These are phyloP conservation scores for Gymnoscelis rufifasciata DNA, from an alignment of 2,888 invertebrate genomes.

Conservation along the genomic window DNA sequence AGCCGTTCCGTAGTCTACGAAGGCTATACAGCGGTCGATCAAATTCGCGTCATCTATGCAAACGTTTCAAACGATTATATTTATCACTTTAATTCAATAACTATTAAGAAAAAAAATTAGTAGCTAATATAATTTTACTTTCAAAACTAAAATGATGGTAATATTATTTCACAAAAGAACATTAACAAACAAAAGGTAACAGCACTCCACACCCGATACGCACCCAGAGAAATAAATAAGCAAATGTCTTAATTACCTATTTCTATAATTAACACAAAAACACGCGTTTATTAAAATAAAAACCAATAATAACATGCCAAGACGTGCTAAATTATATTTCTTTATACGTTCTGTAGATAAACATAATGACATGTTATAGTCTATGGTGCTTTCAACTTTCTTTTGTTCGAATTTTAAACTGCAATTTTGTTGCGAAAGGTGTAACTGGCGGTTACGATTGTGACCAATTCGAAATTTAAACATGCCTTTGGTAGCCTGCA, in stretches of 20 bases:
- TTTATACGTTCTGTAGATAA: constrained; percentile 44
- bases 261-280: constrained; percentile 43
- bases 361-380: constrained; percentile 41
- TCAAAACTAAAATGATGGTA: too few relatives aligned
- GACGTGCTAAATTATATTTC: constrained; percentile 59
- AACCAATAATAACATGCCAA: constrained; percentile 51
- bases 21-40: too few relatives aligned
- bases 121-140: too few relatives aligned
- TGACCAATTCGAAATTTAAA: constrained; percentile 18
- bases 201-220: constrained; percentile 25
- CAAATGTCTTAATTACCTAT: constrained; percentile 37
- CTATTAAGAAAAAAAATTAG: too few relatives aligned
- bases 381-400: constrained; percentile 39
- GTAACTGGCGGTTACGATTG: constrained; percentile 8
- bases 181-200: constrained; percentile 17
- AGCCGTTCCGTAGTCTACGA: too few relatives aligned
- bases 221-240: constrained; percentile 30
- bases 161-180: constrained; percentile 1
- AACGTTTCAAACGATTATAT: too few relatives aligned
- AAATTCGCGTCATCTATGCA: too few relatives aligned
- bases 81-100: too few relatives aligned
- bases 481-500: constrained; percentile 9
- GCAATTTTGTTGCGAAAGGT: constrained; percentile 53
- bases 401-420: constrained; percentile 55
- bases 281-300: constrained; percentile 40